Conservation (phyloP, 2,797 vertebrate species). For the Chelmon rostratus region DNA sequence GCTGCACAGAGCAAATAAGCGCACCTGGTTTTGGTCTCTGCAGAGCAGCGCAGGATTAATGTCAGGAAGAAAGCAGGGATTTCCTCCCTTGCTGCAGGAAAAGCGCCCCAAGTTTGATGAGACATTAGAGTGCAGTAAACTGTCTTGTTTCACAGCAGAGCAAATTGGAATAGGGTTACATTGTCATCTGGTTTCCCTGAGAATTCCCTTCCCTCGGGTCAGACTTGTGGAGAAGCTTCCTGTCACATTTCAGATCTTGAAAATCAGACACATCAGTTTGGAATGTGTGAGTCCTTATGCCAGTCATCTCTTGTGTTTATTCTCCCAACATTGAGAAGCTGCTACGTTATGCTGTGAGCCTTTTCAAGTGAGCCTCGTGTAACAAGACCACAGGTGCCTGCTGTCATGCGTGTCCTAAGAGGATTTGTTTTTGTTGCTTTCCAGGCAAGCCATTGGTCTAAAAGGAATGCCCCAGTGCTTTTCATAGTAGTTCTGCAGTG, state of each 20-base stretch:
- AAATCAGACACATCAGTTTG: constrained; percentile 10
- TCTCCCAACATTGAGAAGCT: constrained; percentile 37
- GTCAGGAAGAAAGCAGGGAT: constrained; percentile 64
- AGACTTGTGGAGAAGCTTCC: neutral
- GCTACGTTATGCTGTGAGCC: constrained; percentile 23
- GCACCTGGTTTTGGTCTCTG: constrained; percentile 73
- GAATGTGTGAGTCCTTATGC: constrained; percentile 22
- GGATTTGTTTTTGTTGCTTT: constrained; percentile 67
- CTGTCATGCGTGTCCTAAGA: constrained; percentile 60
- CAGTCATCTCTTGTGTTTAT: constrained; percentile 45
- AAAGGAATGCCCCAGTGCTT: constrained; percentile 58
- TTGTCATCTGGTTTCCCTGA: constrained; percentile 46
- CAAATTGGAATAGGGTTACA: constrained; percentile 43
- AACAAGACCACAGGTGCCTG: constrained; percentile 65
- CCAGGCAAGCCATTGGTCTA: constrained; percentile 30
- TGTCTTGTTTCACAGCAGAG: constrained; percentile 54
- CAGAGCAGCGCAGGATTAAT: constrained; percentile 62
- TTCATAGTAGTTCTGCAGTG: constrained; percentile 46
- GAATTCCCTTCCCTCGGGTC: constrained; percentile 4
- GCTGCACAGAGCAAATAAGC: constrained; percentile 46
- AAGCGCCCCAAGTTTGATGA: constrained; percentile 57
- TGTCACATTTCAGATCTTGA: neutral
- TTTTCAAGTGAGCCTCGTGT: constrained; percentile 62
- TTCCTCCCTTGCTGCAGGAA: constrained; percentile 70
- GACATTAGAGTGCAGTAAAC: constrained; percentile 70